Evolutionary conservation across 2,113 vertebrate species (phyloP).

Genomic region (Notothenia coriiceps): DNA sequence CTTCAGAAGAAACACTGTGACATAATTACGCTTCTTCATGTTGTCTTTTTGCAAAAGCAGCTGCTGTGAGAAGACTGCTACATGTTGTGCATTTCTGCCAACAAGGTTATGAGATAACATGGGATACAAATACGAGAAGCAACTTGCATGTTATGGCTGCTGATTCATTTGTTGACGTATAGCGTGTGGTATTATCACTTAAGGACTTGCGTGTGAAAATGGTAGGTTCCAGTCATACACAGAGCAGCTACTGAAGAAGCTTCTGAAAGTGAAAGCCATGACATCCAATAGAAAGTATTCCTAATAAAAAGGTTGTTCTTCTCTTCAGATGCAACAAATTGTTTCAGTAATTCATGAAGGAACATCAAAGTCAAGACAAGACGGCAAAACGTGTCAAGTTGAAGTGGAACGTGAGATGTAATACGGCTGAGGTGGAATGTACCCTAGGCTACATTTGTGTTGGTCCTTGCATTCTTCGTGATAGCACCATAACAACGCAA

Average conservation of each 20-base stretch:
- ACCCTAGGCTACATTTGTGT: conserved; percentile 44
- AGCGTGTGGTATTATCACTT: neutral
- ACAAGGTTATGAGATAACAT: conserved; percentile 3
- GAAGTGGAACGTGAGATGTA: conserved; percentile 14
- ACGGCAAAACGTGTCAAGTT: conserved; percentile 13
- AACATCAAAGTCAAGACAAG: neutral
- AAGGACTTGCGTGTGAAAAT: neutral
- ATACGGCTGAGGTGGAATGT: conserved; percentile 45
- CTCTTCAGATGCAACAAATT: neutral
- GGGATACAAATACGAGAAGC: neutral
- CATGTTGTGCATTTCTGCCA: conserved; percentile 1
- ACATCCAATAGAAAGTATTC: conserved; percentile 1
- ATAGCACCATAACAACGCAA: conserved; percentile 41
- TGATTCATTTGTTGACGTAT: neutral
- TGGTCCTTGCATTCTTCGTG: conserved; percentile 59
- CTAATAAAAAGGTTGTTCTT: neutral
- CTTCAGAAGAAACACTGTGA: neutral
- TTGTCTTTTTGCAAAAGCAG: neutral
- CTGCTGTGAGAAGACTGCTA: neutral
- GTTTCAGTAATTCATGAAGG: conserved; percentile 13
- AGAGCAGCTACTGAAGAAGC: neutral
- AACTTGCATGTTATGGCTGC: neutral
- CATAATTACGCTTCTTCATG: neutral
- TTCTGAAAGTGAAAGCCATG: conserved; percentile 7
- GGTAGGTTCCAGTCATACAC: neutral